phyloP scores from a whole-genome alignment of 2,113 vertebrate genomes.

The Bolborhynchus lineola region DNA sequence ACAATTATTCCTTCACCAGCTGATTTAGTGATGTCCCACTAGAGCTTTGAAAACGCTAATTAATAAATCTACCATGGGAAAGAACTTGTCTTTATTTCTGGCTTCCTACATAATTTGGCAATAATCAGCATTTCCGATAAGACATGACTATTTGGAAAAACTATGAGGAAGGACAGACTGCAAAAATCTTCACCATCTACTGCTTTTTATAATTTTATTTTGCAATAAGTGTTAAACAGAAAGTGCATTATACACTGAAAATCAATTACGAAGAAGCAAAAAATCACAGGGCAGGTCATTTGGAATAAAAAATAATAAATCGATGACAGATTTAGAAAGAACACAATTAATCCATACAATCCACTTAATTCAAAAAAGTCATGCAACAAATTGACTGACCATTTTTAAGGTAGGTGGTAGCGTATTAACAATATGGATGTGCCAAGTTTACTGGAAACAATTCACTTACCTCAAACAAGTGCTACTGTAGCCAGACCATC shows the following conservation, averaged over 20 bases:
- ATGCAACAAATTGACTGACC: slow-evolving; percentile 12
- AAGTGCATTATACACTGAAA: slow-evolving; percentile 7
- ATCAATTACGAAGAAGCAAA: background rate
- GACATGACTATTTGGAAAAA: background rate
- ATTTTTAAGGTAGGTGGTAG: slow-evolving; percentile 20
- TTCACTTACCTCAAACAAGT: slow-evolving; percentile 49
- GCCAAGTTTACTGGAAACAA: slow-evolving; percentile 66
- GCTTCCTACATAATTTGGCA: background rate
- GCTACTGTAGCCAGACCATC: slow-evolving; percentile 7
- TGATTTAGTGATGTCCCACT: background rate
- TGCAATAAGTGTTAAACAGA: background rate
- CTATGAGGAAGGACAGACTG: background rate
- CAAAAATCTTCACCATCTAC: background rate
- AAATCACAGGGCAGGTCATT: background rate
- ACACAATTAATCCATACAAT: slow-evolving; percentile 40
- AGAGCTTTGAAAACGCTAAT: background rate
- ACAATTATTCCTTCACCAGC: background rate
- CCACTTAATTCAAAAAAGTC: slow-evolving; percentile 22
- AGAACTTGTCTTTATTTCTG: background rate
- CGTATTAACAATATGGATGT: slow-evolving; percentile 16
- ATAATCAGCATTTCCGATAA: background rate
- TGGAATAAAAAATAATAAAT: background rate
- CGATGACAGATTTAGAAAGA: slow-evolving; percentile 1
- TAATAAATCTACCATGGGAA: background rate
- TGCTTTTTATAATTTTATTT: slow-evolving; percentile 3